These are phyloP conservation scores for Scatophagus argus DNA, from an alignment of 2,113 vertebrate genomes.

Conservation along the genomic window DNA sequence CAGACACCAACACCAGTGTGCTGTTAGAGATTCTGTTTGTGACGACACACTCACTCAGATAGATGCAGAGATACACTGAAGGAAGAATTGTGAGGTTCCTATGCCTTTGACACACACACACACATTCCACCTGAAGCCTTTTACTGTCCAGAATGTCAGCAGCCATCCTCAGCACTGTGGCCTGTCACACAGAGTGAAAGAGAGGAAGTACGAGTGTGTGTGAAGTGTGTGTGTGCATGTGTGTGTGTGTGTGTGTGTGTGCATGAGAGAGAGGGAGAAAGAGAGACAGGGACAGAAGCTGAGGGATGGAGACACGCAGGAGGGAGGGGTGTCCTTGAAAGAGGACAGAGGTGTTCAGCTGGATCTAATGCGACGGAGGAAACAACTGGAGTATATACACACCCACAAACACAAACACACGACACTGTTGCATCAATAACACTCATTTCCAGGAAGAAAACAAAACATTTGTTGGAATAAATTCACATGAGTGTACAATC, in stretches of 20 bases:
- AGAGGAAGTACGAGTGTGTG: conserved; percentile 32
- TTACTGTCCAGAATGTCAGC: conserved; percentile 80
- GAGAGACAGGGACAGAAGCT: conserved; percentile 47
- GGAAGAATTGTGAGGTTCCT: conserved; percentile 50
- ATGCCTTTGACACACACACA: conserved; percentile 39
- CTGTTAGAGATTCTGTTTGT: conserved; percentile 37
- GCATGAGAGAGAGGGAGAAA: not conserved
- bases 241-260: not conserved
- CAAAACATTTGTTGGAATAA: conserved; percentile 60
- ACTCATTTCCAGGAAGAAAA: conserved; percentile 59
- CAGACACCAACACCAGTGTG: not conserved
- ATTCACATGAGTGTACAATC: conserved; percentile 67
- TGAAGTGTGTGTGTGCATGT: conserved; percentile 4
- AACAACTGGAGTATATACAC: conserved; percentile 69
- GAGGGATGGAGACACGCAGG: conserved; percentile 58
- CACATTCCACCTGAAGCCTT: conserved; percentile 70
- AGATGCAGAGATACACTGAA: conserved; percentile 55
- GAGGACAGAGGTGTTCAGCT: conserved; percentile 84
- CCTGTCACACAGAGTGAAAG: conserved; percentile 70
- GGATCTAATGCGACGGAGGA: conserved; percentile 81
- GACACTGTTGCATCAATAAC: conserved; percentile 63
- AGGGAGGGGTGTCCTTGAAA: conserved; percentile 82
- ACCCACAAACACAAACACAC: conserved; percentile 35
- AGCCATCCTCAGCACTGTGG: conserved; percentile 69
- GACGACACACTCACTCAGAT: conserved; percentile 44